A percentile compares a stretch with the other conserved stretches of the same genome.
Evolutionary conservation across 2,797 vertebrate species (phyloP).

Genomic region (Sebastes taczanowskii): DNA sequence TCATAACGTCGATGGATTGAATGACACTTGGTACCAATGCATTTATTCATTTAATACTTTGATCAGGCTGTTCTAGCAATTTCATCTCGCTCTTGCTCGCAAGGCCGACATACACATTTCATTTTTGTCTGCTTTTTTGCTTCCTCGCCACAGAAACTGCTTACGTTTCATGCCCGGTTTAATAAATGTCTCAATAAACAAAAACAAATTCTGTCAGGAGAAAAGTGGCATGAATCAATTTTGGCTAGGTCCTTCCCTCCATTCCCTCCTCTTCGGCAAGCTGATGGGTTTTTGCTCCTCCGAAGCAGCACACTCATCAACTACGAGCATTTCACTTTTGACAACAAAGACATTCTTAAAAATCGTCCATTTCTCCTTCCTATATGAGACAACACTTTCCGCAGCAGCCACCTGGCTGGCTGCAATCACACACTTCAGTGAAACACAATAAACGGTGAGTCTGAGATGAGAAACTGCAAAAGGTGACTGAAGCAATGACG

Average conservation of each 20-base stretch:
- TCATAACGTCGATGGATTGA: constrained; percentile 40
- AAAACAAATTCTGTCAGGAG: constrained; percentile 54
- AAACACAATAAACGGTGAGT: constrained; percentile 48
- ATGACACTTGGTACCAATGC: constrained; percentile 65
- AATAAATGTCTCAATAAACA: constrained; percentile 66
- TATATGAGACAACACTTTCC: constrained; percentile 30
- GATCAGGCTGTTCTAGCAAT: constrained; percentile 39
- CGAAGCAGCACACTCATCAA: constrained; percentile 20
- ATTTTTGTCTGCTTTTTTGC: constrained; percentile 25
- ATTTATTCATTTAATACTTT: constrained; percentile 81
- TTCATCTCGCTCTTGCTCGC: constrained; percentile 39
- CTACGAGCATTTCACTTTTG: constrained; percentile 35
- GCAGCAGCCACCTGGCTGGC: constrained; percentile 13
- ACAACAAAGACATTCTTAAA: constrained; percentile 57
- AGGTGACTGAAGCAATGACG: constrained; percentile 42
- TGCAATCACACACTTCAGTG: constrained; percentile 59
- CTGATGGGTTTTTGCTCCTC: constrained; percentile 36
- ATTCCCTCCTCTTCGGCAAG: not conserved
- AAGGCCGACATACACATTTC: constrained; percentile 1
- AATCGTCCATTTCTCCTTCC: constrained; percentile 18
- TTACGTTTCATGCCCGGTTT: constrained; percentile 62
- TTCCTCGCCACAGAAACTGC: constrained; percentile 54
- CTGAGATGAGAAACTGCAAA: constrained; percentile 48
- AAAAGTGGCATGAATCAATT: constrained; percentile 56
- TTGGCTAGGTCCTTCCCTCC: not conserved